phyloP scores from a whole-genome alignment of 2,113 vertebrate species.

The Callionymus lyra region DNA sequence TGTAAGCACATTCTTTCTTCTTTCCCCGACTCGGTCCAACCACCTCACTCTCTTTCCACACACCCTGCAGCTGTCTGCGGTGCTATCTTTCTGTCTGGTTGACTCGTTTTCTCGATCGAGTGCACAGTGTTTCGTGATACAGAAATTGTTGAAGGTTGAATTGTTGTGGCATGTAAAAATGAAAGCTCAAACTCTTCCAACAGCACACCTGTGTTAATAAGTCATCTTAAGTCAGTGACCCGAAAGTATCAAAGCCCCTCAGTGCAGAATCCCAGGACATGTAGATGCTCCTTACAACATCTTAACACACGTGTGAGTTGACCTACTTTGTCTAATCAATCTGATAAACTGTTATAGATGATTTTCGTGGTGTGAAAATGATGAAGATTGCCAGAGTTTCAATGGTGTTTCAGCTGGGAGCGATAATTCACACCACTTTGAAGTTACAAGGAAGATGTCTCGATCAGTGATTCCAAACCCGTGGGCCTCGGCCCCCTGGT shows the following conservation, averaged over 20 bases:
- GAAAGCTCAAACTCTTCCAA: conserved; percentile 56
- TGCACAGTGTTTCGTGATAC: conserved; percentile 25
- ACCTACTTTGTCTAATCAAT: too few species aligned
- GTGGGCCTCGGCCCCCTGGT: too few species aligned
- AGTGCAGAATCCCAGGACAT: too few species aligned
- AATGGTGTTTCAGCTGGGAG: too few species aligned
- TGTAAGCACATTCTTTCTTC: conserved; percentile 12
- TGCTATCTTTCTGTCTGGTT: conserved; percentile 41
- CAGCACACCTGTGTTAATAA: conserved; percentile 48
- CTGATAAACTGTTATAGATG: too few species aligned
- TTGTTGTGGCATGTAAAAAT: conserved; percentile 60
- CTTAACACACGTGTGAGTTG: too few species aligned
- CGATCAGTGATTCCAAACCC: too few species aligned
- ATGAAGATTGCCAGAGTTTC: too few species aligned
- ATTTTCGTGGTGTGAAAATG: too few species aligned
- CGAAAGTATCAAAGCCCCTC: conserved; percentile 36
- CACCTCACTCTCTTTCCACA: conserved; percentile 24
- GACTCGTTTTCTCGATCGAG: conserved; percentile 37
- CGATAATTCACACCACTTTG: too few species aligned
- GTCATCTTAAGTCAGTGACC: conserved; percentile 56
- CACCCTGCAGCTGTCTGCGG: conserved; percentile 48
- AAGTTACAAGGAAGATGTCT: too few species aligned
- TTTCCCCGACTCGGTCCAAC: conserved; percentile 14
- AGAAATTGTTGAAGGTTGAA: conserved; percentile 63
- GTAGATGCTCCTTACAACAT: conserved; percentile 32